Evolutionary conservation across 2,797 vertebrate genomes (phyloP).

Genomic region (Tokudaia muenninki): DNA sequence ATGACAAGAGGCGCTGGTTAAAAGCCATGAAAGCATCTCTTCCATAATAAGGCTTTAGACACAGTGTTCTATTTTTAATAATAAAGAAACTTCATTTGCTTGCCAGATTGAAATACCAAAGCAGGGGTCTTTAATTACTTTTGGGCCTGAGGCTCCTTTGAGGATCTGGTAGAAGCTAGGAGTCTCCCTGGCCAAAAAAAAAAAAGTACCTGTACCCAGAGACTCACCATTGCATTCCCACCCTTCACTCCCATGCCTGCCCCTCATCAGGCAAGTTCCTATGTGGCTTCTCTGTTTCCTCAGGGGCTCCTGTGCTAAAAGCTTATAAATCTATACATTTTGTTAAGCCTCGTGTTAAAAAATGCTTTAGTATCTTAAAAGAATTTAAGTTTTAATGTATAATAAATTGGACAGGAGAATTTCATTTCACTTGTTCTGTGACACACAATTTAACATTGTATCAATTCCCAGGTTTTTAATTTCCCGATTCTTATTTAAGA

Average conservation of each 20-base stretch:
- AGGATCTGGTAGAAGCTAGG: slow-evolving; percentile 29
- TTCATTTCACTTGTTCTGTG: background rate
- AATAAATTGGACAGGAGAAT: background rate
- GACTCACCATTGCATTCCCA: background rate
- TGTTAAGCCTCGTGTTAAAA: background rate
- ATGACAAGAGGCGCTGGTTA: background rate
- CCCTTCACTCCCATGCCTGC: background rate
- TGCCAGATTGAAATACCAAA: slow-evolving; percentile 59
- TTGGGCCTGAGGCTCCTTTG: slow-evolving; percentile 27
- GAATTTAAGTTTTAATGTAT: background rate
- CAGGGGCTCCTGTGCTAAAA: background rate
- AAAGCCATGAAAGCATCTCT: slow-evolving; percentile 60
- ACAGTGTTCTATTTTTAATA: slow-evolving; percentile 78
- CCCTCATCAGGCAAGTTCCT: background rate
- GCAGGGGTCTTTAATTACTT: slow-evolving; percentile 67
- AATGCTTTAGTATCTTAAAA: background rate
- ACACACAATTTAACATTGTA: background rate
- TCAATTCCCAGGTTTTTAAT: background rate
- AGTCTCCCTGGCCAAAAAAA: background rate
- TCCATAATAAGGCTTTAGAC: slow-evolving; percentile 76
- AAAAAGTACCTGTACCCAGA: background rate
- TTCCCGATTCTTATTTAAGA: background rate
- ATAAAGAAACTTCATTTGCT: slow-evolving; percentile 79
- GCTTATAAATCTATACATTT: background rate
- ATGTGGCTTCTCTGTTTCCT: background rate